A percentile compares a stretch with the other conserved stretches of the same genome.
Evolutionary conservation across 2,113 vertebrate species (phyloP).

Genomic region (Apodemus sylvaticus): DNA sequence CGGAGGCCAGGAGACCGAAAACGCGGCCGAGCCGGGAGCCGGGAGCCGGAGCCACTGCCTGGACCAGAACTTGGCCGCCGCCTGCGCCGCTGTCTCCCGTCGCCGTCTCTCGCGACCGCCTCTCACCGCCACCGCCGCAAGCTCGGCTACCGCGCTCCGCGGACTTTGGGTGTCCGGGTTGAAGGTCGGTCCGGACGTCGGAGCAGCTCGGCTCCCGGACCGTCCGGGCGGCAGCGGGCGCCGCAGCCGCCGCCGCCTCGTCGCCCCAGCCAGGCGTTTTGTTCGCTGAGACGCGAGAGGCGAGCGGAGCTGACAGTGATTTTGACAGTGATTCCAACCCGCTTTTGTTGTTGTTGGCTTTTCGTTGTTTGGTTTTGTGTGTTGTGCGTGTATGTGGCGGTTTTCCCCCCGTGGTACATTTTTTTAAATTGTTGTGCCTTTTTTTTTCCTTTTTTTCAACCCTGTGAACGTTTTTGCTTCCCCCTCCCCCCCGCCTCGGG

Average conservation of each 20-base stretch:
- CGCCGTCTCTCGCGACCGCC: slow-evolving; percentile 28
- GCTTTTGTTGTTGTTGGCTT: slow-evolving; percentile 80
- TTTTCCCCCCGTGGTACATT: slow-evolving; percentile 68
- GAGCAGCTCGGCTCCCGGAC: slow-evolving; percentile 75
- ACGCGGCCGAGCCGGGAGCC: slow-evolving; percentile 79
- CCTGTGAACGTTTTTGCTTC: slow-evolving; percentile 64
- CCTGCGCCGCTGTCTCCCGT: slow-evolving; percentile 33
- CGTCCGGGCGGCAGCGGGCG: slow-evolving; percentile 71
- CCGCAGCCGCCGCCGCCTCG: slow-evolving; percentile 61
- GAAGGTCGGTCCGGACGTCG: slow-evolving; percentile 83
- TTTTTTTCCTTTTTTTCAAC: not conserved
- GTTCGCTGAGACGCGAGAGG: slow-evolving; percentile 73
- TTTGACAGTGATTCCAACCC: slow-evolving; percentile 81
- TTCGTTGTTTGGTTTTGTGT: slow-evolving; percentile 76
- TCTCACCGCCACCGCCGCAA: slow-evolving; percentile 36
- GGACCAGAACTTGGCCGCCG: slow-evolving; percentile 79
- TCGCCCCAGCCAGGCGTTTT: slow-evolving; percentile 77
- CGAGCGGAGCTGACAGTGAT: slow-evolving; percentile 80
- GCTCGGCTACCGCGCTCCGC: slow-evolving; percentile 51
- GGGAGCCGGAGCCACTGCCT: slow-evolving; percentile 76
- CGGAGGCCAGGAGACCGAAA: slow-evolving; percentile 79
- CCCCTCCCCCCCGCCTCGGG: slow-evolving; percentile 46
- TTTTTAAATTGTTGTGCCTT: slow-evolving; percentile 67
- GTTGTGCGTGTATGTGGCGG: slow-evolving; percentile 77
- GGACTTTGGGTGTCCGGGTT: slow-evolving; percentile 81